Conservation (phyloP, 2,113 vertebrate genomes). For the Neopipo cinnamomea region DNA sequence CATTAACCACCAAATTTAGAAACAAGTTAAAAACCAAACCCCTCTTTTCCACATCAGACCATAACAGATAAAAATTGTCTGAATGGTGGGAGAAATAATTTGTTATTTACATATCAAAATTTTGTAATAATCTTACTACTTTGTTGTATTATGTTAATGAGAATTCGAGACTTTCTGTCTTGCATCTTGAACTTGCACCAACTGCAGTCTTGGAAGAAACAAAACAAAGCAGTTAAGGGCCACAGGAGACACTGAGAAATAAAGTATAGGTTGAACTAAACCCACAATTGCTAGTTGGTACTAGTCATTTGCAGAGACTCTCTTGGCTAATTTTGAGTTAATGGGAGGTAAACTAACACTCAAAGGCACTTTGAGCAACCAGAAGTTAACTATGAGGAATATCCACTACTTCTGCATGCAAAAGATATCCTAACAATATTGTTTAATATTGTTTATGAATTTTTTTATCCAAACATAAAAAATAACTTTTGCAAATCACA, state of each 20-base stretch:
- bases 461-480: background rate
- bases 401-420: background rate
- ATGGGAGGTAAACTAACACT: background rate
- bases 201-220: background rate
- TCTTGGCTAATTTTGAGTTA: background rate
- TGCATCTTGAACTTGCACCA: background rate
- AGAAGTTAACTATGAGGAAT: background rate
- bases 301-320: background rate
- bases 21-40: background rate
- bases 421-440: background rate
- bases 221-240: background rate
- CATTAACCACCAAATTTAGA: background rate
- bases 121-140: background rate
- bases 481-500: background rate
- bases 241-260: background rate
- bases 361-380: background rate
- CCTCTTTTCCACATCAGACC: background rate
- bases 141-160: background rate
- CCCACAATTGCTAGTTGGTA: background rate
- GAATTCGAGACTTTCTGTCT: background rate
- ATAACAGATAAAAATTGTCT: background rate
- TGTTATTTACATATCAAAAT: background rate
- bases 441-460: rapidly evolving
- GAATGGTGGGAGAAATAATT: background rate
- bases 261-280: background rate